Evolutionary conservation across 2,113 vertebrate genomes (phyloP).

Genomic region (Perognathus longimembris): DNA sequence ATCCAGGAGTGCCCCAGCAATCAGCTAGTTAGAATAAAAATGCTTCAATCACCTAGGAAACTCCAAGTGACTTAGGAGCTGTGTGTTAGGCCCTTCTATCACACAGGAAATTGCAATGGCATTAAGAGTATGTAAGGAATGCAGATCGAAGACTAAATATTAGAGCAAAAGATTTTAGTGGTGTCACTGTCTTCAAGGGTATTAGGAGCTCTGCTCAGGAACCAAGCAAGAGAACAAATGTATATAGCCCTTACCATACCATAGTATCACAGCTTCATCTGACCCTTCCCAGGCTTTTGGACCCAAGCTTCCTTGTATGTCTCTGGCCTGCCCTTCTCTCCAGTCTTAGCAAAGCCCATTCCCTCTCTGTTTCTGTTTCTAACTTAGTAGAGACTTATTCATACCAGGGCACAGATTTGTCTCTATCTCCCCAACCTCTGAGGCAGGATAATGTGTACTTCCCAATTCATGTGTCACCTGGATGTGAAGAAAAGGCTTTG

Average conservation of each 20-base stretch:
- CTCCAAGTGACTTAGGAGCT: not conserved
- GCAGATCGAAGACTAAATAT: not conserved
- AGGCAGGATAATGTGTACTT: accelerated
- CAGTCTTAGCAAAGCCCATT: not conserved
- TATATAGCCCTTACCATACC: not conserved
- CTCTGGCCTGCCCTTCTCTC: not conserved
- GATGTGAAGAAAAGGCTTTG: not conserved
- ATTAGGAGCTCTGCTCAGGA: not conserved
- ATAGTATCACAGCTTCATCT: not conserved
- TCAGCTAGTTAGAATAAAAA: not conserved
- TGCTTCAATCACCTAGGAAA: not conserved
- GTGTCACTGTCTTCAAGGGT: not conserved
- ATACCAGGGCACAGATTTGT: not conserved
- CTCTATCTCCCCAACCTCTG: not conserved
- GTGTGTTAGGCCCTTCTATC: not conserved
- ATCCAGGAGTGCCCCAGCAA: not conserved
- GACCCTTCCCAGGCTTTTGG: not conserved
- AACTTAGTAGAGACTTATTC: not conserved
- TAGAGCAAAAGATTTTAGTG: not conserved
- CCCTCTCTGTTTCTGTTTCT: not conserved
- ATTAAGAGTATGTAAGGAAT: not conserved
- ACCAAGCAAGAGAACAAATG: not conserved
- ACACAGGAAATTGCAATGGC: not conserved
- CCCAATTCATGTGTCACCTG: not conserved
- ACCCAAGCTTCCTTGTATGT: not conserved